Conservation (phyloP, 30 jellyfish, hydroid and myxozoan species). For the Chironex yamaguchii region DNA sequence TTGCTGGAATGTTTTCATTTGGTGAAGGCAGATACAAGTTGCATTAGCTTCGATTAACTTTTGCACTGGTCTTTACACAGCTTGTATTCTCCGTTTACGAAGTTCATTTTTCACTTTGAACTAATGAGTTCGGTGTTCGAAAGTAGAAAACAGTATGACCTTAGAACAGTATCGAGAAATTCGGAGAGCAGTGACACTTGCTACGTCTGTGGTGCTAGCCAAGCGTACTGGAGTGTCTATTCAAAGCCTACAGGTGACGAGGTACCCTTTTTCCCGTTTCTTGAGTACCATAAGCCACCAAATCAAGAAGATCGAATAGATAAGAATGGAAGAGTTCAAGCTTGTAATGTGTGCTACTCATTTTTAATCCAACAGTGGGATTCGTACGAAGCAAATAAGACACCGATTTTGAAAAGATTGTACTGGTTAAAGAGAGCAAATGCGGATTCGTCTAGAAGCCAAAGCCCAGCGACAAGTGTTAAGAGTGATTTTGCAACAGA, state of each 20-base stretch:
- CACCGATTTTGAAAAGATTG: slow-evolving; percentile 74
- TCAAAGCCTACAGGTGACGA: slow-evolving; percentile 57
- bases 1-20: background rate
- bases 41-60: background rate
- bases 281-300: slow-evolving; percentile 77
- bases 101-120: too few species aligned
- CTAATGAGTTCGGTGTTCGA: background rate
- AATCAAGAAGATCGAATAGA: slow-evolving; percentile 7
- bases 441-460: background rate
- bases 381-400: slow-evolving; percentile 67
- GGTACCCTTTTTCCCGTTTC: slow-evolving; percentile 84
- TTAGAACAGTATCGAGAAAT: background rate
- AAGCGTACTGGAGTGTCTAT: slow-evolving; percentile 73
- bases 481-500: background rate
- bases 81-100: too few species aligned
- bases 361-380: slow-evolving; percentile 91
- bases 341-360: slow-evolving; percentile 84
- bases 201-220: slow-evolving; percentile 77
- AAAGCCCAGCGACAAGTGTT: slow-evolving; percentile 2
- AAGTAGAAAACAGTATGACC: background rate
- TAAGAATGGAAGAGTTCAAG: slow-evolving; percentile 35
- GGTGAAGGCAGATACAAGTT: too few species aligned
- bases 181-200: slow-evolving; percentile 15
- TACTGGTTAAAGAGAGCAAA: slow-evolving; percentile 70
- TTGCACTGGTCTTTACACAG: too few species aligned